phyloP scores from a whole-genome alignment of 1,140 invertebrate species.

The Solenopsis fugax region DNA sequence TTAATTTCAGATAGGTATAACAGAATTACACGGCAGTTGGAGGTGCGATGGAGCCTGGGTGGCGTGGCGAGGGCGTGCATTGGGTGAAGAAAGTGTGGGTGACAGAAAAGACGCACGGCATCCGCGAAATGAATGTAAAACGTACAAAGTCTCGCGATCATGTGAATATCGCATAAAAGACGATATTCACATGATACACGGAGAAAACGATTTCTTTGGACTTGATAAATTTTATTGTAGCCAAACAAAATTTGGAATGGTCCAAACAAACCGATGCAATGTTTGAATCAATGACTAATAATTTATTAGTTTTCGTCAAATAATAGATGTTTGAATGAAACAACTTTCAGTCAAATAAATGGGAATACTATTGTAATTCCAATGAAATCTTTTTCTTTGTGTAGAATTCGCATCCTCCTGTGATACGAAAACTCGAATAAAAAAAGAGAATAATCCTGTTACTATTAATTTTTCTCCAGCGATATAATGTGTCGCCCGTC shows the following conservation, averaged over 20 bases:
- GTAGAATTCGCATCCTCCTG: not conserved
- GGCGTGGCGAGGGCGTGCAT: conserved; percentile 66
- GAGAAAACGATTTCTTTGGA: no score
- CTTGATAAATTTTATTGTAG: no score
- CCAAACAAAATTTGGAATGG: no score
- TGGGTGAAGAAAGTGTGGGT: not conserved
- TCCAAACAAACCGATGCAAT: no score
- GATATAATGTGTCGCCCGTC: not conserved
- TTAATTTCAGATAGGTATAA: conserved; percentile 86
- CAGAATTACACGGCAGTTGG: conserved; percentile 86
- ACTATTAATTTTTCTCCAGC: not conserved
- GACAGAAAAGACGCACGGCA: not conserved
- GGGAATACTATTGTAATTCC: no score
- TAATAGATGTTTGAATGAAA: no score
- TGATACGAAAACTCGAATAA: not conserved
- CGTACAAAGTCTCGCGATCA: not conserved
- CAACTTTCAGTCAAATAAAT: no score
- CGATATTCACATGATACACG: not conserved
- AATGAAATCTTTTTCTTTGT: no score
- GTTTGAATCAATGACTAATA: no score
- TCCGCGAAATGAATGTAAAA: conserved; percentile 12
- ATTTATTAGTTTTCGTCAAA: no score
- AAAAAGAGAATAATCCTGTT: not conserved
- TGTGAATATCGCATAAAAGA: not conserved
- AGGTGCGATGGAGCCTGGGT: conserved; percentile 83